These are phyloP conservation scores for Leucosticte australis DNA, from an alignment of 2,113 vertebrate genomes.

Conservation along the genomic window DNA sequence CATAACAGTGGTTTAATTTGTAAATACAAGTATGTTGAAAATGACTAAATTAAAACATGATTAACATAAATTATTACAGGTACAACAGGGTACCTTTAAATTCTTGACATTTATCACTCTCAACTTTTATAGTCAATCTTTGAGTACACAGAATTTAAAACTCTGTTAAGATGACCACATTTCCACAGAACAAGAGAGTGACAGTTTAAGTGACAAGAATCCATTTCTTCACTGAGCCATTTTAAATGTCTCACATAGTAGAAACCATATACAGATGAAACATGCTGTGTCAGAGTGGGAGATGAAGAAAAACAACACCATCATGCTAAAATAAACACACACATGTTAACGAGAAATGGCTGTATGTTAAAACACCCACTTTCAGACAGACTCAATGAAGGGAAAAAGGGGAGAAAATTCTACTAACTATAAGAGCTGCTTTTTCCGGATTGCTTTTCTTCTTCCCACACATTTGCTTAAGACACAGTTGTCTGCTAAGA, in stretches of 20 bases:
- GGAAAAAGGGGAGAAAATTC: conserved; percentile 64
- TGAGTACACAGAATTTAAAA: conserved; percentile 3
- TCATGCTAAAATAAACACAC: conserved; percentile 75
- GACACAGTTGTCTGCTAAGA: conserved; percentile 67
- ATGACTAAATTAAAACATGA: conserved; percentile 71
- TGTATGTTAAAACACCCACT: conserved; percentile 74
- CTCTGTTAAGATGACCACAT: conserved; percentile 32
- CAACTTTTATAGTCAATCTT: conserved; percentile 34
- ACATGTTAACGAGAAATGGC: conserved; percentile 71
- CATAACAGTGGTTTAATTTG: conserved; percentile 75
- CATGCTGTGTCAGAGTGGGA: conserved; percentile 78
- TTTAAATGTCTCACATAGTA: conserved; percentile 68
- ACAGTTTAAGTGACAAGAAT: conserved; percentile 79
- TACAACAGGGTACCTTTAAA: conserved; percentile 61
- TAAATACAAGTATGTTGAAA: conserved; percentile 72
- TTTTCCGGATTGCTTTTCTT: conserved; percentile 68
- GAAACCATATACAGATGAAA: conserved; percentile 72
- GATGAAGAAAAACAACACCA: conserved; percentile 70
- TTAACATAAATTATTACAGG: conserved; percentile 69
- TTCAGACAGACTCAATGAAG: conserved; percentile 72
- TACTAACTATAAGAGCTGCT: conserved; percentile 73
- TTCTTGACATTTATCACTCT: conserved; percentile 79
- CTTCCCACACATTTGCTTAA: conserved; percentile 75
- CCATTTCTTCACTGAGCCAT: conserved; percentile 69
- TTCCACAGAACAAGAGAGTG: conserved; percentile 68